phyloP scores from a whole-genome alignment of 2,888 invertebrate genomes.

The Protonemura montana region DNA sequence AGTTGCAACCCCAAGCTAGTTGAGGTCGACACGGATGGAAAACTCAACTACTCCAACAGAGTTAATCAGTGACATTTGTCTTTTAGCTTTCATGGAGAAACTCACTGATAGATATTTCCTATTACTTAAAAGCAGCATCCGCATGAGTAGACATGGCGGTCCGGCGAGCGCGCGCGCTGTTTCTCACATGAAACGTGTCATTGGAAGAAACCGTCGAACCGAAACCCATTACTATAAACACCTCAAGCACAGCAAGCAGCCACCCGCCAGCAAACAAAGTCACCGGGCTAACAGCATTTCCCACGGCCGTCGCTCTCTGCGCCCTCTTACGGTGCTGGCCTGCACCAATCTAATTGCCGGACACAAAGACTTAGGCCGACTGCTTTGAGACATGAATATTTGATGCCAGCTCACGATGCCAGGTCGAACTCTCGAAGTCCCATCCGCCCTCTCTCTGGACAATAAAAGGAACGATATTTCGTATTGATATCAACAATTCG shows the following conservation, averaged over 20 bases:
- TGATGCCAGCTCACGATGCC: neutral
- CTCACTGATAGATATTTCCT: slow-evolving; percentile 18
- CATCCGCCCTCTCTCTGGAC: neutral
- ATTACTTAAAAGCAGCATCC: slow-evolving; percentile 24
- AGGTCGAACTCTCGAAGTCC: neutral
- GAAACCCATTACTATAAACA: slow-evolving; percentile 24
- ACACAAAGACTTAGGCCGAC: neutral
- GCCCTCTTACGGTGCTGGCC: neutral
- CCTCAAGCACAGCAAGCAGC: slow-evolving; percentile 13
- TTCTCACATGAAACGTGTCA: neutral
- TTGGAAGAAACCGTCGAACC: neutral
- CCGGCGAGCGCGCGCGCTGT: neutral
- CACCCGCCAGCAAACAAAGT: too few species aligned
- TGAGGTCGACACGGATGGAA: neutral
- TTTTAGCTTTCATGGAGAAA: neutral
- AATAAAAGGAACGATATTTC: neutral
- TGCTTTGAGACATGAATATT: neutral
- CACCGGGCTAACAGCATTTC: too few species aligned
- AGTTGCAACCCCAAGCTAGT: too few species aligned
- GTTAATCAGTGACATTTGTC: neutral
- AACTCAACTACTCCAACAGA: neutral
- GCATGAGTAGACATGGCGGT: neutral
- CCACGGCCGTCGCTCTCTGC: neutral
- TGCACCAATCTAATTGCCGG: neutral
- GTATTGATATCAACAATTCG: neutral